Base-by-base conservation (phyloP, 2,888 invertebrate species). In the Andrena marginata region DNA sequence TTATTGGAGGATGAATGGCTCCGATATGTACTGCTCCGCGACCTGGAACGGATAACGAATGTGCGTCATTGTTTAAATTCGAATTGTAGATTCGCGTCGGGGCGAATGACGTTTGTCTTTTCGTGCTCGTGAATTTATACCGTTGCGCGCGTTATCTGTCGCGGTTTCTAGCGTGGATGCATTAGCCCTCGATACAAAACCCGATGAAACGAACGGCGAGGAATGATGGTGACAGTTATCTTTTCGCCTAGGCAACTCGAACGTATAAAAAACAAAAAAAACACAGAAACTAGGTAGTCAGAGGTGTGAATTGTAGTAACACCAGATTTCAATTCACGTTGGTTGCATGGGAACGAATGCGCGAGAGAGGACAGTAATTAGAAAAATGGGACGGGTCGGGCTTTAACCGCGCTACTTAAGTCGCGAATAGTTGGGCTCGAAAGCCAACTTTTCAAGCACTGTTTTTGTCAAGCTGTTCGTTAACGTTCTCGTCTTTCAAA, bases 51-150 rank as follows among this genome's bases (percentile, higher is more conserved):
- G 70, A 71, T 83, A 83, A 83, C 83, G 77, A 74, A 67, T 73
- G 70, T 31, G 33, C 62, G 81, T 82, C 81, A 63, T 74, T 74
- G 82, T 63, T 77, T 59, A 59, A 78, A 84, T 78, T 74, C 78
- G 82, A 82, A 82, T 82, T 69, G 82, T 63, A 77, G 59, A 74
- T 83, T 26, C 63, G 67, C 35, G 62, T 59, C 59, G 33, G 51
- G 7, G n/a, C 69, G 64, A 62, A 73, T 77, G 73, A 73, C 77
- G 69, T 82, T 83, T 74, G 83, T 74, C 77, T 82, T 77, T 16
- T 20, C 5, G 23, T 31, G 23, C 29, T 10, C 35, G 69, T 26
- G 65, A 74, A 74, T 82, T 81, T 65, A 62, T 75, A 60, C 29
- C 7, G 63, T 31, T 7, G 8, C 33, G 7, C 2, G 3, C 20